phyloP scores from a whole-genome alignment of 2,888 invertebrate species.

The Geophilus truncorum region DNA sequence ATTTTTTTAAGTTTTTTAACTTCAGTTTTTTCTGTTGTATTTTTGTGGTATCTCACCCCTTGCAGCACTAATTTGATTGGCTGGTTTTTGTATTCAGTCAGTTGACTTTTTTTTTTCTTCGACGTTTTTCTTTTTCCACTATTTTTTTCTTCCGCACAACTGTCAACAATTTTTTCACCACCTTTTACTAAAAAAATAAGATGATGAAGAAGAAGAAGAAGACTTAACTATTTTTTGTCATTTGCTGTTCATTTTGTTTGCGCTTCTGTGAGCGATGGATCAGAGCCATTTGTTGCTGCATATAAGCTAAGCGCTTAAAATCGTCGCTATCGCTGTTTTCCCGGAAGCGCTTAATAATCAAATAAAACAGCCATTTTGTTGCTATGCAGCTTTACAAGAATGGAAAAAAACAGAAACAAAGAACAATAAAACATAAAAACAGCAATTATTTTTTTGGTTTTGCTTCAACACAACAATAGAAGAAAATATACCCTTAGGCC shows the following conservation, averaged over 20 bases:
- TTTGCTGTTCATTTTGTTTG: not conserved
- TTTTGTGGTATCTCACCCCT: not conserved
- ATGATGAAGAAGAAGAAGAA: not conserved
- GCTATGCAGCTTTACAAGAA: not conserved
- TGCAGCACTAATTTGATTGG: not conserved
- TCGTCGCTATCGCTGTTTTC: not conserved
- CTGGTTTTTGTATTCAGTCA: slow-evolving; percentile 1
- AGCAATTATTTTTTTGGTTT: not conserved
- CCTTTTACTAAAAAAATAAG: not conserved
- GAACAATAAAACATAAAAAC: not conserved
- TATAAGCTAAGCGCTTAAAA: not conserved
- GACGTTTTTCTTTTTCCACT: not conserved
- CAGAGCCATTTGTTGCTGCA: not conserved
- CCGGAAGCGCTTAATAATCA: not conserved
- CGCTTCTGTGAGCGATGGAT: not conserved
- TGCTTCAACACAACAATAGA: not conserved
- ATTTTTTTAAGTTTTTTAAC: not conserved
- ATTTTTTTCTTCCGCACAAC: not conserved
- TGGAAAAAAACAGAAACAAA: not conserved
- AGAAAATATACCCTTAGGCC: not conserved
- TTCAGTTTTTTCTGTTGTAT: not conserved
- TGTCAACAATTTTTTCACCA: not conserved
- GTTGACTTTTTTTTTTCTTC: not conserved
- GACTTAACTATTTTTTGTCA: not conserved
- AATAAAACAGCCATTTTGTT: not conserved